Conservation (phyloP, 2,888 invertebrate genomes). For the Apamea anceps region DNA sequence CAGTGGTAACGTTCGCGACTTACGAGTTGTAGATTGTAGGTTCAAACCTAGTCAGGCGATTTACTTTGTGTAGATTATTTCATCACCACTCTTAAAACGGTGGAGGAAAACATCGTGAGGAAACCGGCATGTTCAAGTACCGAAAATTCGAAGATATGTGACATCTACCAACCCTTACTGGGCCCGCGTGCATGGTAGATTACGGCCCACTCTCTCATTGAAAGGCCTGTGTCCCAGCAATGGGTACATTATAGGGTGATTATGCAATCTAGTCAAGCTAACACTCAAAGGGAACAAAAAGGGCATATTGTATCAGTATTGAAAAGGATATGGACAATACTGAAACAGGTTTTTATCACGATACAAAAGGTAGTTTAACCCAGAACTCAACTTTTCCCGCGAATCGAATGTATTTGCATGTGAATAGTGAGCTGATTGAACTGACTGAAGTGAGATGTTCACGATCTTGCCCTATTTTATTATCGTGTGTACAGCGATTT, state of each 20-base stretch:
- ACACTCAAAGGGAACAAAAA: background rate
- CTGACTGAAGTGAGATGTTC: constrained; percentile 49
- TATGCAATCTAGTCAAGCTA: background rate
- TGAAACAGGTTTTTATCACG: constrained; percentile 36
- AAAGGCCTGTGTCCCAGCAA: background rate
- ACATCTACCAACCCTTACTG: too few species aligned
- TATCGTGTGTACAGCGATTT: constrained; percentile 1
- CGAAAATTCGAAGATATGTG: too few species aligned
- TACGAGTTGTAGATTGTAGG: too few species aligned
- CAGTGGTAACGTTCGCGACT: too few species aligned
- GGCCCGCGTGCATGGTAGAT: too few species aligned
- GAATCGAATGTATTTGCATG: constrained; percentile 66
- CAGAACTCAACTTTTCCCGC: constrained; percentile 12
- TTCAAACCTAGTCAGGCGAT: too few species aligned
- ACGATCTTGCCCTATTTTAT: constrained; percentile 33
- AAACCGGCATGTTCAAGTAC: too few species aligned
- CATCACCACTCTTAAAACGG: too few species aligned
- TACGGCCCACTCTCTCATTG: background rate
- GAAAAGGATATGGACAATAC: constrained; percentile 15
- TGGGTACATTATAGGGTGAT: background rate
- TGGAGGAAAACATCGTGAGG: too few species aligned
- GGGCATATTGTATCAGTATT: constrained; percentile 5
- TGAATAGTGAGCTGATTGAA: constrained; percentile 61
- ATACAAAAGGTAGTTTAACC: constrained; percentile 45
- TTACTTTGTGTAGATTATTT: too few species aligned